Evolutionary conservation across 2,797 vertebrate genomes (phyloP), one percentile per base, ranked within the genome.

Genomic region (Moxostoma hubbsi): DNA sequence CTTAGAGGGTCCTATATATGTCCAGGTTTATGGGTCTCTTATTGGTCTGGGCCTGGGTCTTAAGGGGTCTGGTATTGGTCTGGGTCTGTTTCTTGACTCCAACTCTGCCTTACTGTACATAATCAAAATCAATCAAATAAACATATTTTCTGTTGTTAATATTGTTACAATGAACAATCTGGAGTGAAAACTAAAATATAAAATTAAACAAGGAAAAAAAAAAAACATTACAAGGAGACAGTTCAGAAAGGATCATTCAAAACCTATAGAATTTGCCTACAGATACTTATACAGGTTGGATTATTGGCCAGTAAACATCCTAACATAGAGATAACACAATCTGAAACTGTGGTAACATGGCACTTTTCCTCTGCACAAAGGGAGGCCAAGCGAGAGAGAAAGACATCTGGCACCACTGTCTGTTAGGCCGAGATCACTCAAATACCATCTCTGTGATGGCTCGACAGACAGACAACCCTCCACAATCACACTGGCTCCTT

Each of bases 371-470:
- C 13, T 8, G 18, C 13, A 63, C 72, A 63, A 63, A 63, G 50
- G 18, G 71, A 73, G 46, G 73, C 61, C 36, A 7, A 13, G 36
- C 24, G 24, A 15, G 36, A 59, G 11, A 69, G 58, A 13, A 63
- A 82, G 69, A 78, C 58, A 74, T 65, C 75, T 74, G 82, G 71
- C 78, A 83, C 65, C 71, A 73, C 70, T 72, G 69, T 68, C 73
- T 7, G 45, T n/a, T 74, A 50, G 53, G 50, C 64, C 53, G 65
- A 81, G 66, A 80, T 49, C 72, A 75, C 77, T 80, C 46, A 53
- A 73, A 69, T 51, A 61, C 53, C 61, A 55, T 80, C 77, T 74
- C 73, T 36, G 36, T 36, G 2, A 36, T 5, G 4, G 36, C 36
- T 36, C 36, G 36, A 63, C 70, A 70, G 49, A 62, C 63, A 65